These are phyloP conservation scores for Myiagra hebetior DNA, from an alignment of 2,113 vertebrate species.

Conservation along the genomic window DNA sequence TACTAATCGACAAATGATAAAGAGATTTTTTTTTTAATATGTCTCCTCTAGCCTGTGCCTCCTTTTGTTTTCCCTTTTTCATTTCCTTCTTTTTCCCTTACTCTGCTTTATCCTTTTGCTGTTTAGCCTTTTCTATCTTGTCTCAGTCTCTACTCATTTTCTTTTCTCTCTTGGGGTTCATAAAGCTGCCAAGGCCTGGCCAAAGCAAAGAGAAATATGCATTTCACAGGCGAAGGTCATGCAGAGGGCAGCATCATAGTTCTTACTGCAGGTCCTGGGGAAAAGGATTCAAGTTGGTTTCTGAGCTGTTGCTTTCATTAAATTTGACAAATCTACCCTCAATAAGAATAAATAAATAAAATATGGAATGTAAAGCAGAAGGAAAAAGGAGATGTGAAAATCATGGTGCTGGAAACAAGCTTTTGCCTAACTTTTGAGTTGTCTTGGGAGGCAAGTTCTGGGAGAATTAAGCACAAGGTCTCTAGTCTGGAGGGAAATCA, in stretches of 20 bases:
- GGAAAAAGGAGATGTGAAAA: neutral
- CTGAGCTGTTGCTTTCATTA: neutral
- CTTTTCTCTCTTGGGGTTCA: constrained; percentile 31
- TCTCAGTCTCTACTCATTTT: constrained; percentile 37
- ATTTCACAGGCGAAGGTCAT: constrained; percentile 1
- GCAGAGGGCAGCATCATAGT: neutral
- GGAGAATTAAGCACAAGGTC: neutral
- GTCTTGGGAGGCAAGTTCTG: neutral
- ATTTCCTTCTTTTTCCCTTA: neutral
- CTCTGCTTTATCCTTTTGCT: neutral
- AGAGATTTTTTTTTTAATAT: neutral
- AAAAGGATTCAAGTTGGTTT: neutral
- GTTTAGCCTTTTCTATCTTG: constrained; percentile 31
- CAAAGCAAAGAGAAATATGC: constrained; percentile 21
- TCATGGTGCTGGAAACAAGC: neutral
- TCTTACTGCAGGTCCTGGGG: neutral
- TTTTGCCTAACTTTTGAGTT: neutral
- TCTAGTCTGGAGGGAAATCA: neutral
- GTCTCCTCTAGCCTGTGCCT: neutral
- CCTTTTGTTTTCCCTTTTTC: neutral
- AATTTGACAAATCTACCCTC: neutral
- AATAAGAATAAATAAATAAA: constrained; percentile 10
- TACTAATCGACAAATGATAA: neutral
- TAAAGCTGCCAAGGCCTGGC: constrained; percentile 52
- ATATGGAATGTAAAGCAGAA: neutral